Base-by-base conservation (phyloP, 2,797 vertebrate species). In the Helostoma temminkii region DNA sequence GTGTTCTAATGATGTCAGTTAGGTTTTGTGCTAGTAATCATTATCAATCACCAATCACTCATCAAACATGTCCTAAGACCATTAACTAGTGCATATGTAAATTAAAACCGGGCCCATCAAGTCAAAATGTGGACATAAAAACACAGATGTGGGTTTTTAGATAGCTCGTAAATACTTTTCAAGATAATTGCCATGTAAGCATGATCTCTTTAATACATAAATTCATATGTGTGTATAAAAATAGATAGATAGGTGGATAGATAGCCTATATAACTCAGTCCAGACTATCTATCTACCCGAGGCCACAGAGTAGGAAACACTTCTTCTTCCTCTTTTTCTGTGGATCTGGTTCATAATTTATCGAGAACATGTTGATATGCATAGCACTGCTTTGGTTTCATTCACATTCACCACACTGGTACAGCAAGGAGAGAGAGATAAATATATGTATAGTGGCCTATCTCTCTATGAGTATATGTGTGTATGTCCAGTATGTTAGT, bases 321-420 rank as follows among this genome's bases (percentile, higher is more conserved):
- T 64, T 49, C 11, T 21, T 63, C 54, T 68, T 21, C 43, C 34
- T 68, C 61, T 46, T 74, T 71, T 69, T 63, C 72, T 65, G 84
- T 66, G 66, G 73, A 83, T 87, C 83, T 85, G 74, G 58, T 86
- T 84, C 66, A 87, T 90, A 64, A 88, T 83, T 84, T 82, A 86
- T 89, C 66, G 75, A 74, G 61, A 47, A 30, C 59, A 70, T 63
- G 86, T 85, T 87, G 76, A 79, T 82, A 87, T 85, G 87, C 81
- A 78, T 14, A 58, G 37, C 10, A 16, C 67, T 42, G 67, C 62
- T 75, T 21, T 48, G 18, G 63, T 68, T 83, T 71, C 66, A 78
- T 86, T 81, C 74, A 82, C 79, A 77, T 83, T 79, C 72, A 80
- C 76, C 54, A 42, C 59, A 53, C 30, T 45, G 39, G 18, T 43